A percentile compares a stretch with the other conserved stretches of the same genome.
phyloP scores from a whole-genome alignment of 2,113 vertebrate genomes.

The Riparia riparia region DNA sequence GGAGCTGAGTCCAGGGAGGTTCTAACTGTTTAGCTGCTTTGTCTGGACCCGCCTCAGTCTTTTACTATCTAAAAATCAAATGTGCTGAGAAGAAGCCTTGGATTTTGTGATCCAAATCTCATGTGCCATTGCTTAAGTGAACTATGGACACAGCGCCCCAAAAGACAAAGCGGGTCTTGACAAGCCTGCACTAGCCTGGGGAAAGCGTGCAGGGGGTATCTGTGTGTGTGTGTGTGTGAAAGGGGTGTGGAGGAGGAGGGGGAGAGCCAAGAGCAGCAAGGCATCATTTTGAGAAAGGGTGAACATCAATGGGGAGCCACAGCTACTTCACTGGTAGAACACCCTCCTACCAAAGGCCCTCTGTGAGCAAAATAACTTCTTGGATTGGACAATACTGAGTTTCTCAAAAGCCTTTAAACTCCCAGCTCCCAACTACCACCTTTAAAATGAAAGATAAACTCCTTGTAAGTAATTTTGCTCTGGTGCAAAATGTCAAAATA shows the following conservation, averaged over 20 bases:
- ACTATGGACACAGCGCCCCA: not conserved
- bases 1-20: not conserved
- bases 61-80: constrained; percentile 27
- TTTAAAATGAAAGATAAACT: not conserved
- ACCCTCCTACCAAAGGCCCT: not conserved
- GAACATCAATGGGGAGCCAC: not conserved
- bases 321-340: not conserved
- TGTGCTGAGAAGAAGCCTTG: not conserved
- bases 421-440: no score
- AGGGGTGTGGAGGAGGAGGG: not conserved
- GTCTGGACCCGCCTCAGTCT: not conserved
- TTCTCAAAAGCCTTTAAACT: not conserved
- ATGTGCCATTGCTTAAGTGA: not conserved
- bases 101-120: constrained; percentile 12
- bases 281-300: not conserved
- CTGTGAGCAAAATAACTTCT: not conserved
- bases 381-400: not conserved
- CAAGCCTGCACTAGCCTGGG: not conserved
- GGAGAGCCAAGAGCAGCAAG: not conserved
- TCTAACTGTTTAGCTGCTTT: not conserved
- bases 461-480: not conserved
- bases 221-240: not conserved
- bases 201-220: not conserved
- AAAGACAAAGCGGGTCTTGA: not conserved
- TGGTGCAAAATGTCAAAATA: not conserved